phyloP scores from a whole-genome alignment of 2,797 vertebrate genomes.

The Gephyroberyx darwinii region DNA sequence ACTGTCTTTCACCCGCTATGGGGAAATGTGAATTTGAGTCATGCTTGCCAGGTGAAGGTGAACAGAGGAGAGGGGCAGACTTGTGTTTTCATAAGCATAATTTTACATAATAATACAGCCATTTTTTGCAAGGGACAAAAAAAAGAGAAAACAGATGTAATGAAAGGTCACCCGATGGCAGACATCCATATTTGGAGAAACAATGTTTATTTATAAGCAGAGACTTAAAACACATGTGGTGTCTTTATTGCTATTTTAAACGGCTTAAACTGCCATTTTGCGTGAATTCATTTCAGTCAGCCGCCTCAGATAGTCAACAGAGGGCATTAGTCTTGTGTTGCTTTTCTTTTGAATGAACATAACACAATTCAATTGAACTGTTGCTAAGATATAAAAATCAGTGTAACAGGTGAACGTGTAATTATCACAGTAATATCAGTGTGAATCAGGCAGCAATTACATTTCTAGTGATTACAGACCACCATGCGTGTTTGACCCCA shows the following conservation, averaged over 20 bases:
- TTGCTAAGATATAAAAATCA: not conserved
- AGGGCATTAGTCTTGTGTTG: slow-evolving; percentile 70
- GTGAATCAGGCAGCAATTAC: slow-evolving; percentile 18
- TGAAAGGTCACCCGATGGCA: slow-evolving; percentile 83
- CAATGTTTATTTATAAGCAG: slow-evolving; percentile 83
- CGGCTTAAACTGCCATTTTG: slow-evolving; percentile 66
- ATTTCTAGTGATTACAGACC: slow-evolving; percentile 37
- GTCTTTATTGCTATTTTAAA: slow-evolving; percentile 58
- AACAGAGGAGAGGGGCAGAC: slow-evolving; percentile 75
- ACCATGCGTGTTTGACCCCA: slow-evolving; percentile 17
- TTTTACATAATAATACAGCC: slow-evolving; percentile 86
- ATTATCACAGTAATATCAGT: slow-evolving; percentile 10
- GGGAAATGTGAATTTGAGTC: slow-evolving; percentile 80
- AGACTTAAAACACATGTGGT: slow-evolving; percentile 82
- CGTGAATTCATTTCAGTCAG: slow-evolving; percentile 65
- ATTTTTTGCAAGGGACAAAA: slow-evolving; percentile 64
- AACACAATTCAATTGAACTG: slow-evolving; percentile 15
- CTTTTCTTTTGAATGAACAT: slow-evolving; percentile 40
- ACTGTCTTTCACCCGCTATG: slow-evolving; percentile 67
- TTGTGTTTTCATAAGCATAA: slow-evolving; percentile 88
- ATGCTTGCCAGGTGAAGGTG: slow-evolving; percentile 84
- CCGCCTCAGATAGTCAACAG: slow-evolving; percentile 75
- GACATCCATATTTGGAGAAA: slow-evolving; percentile 79
- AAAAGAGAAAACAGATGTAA: slow-evolving; percentile 87
- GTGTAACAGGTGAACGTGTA: slow-evolving; percentile 9